Evolutionary conservation across 2,888 invertebrate species (phyloP), one percentile per base, ranked within the genome.

Genomic region (Proisotoma minuta): DNA sequence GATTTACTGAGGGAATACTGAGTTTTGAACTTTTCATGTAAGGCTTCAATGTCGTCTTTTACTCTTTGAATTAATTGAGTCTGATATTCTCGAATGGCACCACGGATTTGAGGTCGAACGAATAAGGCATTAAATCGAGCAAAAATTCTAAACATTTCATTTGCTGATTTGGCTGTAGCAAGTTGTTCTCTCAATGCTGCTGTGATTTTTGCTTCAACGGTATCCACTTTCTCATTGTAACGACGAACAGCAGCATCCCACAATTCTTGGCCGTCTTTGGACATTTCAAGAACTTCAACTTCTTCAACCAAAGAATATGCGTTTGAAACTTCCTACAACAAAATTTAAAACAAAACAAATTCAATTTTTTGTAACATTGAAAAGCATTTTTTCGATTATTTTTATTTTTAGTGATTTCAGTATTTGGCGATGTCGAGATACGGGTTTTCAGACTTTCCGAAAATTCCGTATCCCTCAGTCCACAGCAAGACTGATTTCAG

Each of bases 111-210:
- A 1, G 97, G 98, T 8, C 99, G 86, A 10, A 99, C 96, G 80
- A 99, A 99, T 56, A 99, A 82, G 0, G 98, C 98, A 80, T 99
- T 99, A 82, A 98, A 99, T 20, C 98, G 53, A 5, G 73, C 73
- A 65, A 92, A 92, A 75, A 99, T 99, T 60, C 96, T 85, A 81
- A 99, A 99, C 99, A 99, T 99, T 79, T 99, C 99, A 77, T 98
- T 98, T 22, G 99, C 99, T 81, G 98, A 98, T 80, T 96, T 96
- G 0, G 99, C 98, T 0, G 95, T 96, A 57, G 97, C 98, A 39
- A 99, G 83, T 78, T 99, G 98, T 80, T 99, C 98, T 62, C 98
- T 85, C 3, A 99, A 84, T 77, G 96, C 91, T 0, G 97, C 94
- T 1, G 99, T 99, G 74, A 99, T 99, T 70, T 96, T 85, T 0